phyloP scores from a whole-genome alignment of 2,888 invertebrate species.

The Tolmerus cingulatus region DNA sequence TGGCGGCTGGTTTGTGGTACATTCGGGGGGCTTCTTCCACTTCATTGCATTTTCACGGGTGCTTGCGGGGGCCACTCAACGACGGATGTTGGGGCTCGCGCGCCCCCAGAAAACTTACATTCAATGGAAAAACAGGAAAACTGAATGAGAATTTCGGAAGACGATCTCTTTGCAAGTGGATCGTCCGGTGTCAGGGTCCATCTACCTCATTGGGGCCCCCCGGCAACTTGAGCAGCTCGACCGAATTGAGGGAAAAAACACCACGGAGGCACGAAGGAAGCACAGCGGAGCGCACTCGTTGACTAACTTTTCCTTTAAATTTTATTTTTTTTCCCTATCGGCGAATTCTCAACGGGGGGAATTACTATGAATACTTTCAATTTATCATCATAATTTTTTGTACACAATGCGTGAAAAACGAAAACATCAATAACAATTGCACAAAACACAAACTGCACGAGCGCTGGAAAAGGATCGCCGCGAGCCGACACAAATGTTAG shows the following conservation, averaged over 20 bases:
- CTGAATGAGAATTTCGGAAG: not conserved
- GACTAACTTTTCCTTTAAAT: not conserved
- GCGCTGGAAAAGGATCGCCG: not conserved
- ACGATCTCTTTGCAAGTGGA: slow-evolving; percentile 16
- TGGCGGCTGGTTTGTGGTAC: not conserved
- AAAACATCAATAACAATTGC: slow-evolving; percentile 33
- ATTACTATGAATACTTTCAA: not conserved
- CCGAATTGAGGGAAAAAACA: not conserved
- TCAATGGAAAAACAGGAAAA: not conserved
- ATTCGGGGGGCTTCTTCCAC: not conserved
- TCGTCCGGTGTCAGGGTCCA: slow-evolving; percentile 4
- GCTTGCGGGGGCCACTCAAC: not conserved
- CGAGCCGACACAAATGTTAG: not conserved
- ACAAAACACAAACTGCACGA: slow-evolving; percentile 33
- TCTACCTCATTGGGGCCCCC: slow-evolving; percentile 6
- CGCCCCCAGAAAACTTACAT: not conserved
- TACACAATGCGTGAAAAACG: slow-evolving; percentile 25
- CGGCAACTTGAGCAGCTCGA: not conserved
- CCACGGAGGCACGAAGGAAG: not conserved
- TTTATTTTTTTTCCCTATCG: not conserved
- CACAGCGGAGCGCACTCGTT: not conserved
- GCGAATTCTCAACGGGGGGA: not conserved
- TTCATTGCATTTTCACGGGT: slow-evolving; percentile 14
- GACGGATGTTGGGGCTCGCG: not conserved
- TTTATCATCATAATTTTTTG: slow-evolving; percentile 27